These are phyloP conservation scores for Anomalospiza imberbis DNA, from an alignment of 2,797 vertebrate genomes.

Conservation along the genomic window DNA sequence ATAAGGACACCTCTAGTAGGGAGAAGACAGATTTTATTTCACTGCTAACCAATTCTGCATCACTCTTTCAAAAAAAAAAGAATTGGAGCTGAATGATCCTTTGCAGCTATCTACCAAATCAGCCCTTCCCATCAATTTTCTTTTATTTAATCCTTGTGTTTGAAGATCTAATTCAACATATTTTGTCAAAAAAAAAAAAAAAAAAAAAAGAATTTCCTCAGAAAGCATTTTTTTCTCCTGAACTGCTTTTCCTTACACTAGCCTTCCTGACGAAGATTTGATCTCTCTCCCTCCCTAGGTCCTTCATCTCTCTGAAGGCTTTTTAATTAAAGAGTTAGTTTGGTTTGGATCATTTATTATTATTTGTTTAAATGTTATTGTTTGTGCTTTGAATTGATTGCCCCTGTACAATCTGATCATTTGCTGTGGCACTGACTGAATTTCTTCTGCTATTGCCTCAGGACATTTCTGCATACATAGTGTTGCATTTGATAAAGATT, in stretches of 20 bases:
- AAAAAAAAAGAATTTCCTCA: neutral
- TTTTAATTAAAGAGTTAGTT: slow-evolving; percentile 66
- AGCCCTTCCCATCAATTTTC: neutral
- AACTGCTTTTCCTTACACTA: neutral
- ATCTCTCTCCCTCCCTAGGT: neutral
- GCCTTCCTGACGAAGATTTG: neutral
- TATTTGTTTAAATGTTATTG: slow-evolving; percentile 62
- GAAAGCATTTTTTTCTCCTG: slow-evolving; percentile 5
- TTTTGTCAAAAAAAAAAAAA: neutral
- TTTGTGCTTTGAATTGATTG: slow-evolving; percentile 53
- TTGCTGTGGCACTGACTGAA: slow-evolving; percentile 21
- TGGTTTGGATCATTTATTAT: slow-evolving; percentile 31
- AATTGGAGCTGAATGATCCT: neutral
- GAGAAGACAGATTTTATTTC: neutral
- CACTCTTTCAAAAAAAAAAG: neutral
- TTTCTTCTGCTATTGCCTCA: slow-evolving; percentile 55
- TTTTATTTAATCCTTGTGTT: neutral
- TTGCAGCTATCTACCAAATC: neutral
- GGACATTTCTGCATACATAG: slow-evolving; percentile 33
- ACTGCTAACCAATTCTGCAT: neutral
- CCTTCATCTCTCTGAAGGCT: slow-evolving; percentile 3
- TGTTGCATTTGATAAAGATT: slow-evolving; percentile 57
- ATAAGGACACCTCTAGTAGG: neutral
- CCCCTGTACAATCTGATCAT: slow-evolving; percentile 4
- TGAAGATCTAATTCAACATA: neutral